phyloP scores from a whole-genome alignment of 2,113 vertebrate species.

The Ondatra zibethicus region DNA sequence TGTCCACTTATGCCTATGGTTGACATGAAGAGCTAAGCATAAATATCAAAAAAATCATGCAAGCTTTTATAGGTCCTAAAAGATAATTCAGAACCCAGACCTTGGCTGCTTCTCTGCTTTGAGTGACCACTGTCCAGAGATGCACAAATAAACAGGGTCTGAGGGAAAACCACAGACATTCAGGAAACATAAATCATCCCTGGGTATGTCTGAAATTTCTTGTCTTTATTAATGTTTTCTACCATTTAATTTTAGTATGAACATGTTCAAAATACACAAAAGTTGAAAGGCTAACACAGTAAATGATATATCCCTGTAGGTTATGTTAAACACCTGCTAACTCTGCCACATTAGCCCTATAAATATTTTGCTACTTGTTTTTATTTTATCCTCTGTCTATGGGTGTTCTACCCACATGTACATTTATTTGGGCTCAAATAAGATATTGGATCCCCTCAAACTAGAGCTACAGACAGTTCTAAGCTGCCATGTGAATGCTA shows the following conservation, averaged over 20 bases:
- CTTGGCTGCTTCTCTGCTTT: background rate
- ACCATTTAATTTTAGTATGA: constrained; percentile 16
- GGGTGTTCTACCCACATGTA: background rate
- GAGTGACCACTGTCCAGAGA: background rate
- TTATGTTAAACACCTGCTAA: background rate
- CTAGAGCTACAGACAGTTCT: background rate
- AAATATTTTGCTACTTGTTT: background rate
- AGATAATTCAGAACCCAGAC: background rate
- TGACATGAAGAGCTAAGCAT: background rate
- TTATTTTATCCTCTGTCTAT: background rate
- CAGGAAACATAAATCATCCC: background rate
- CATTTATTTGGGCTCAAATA: background rate
- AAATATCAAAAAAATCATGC: background rate
- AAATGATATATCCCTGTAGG: background rate
- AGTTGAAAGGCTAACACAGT: background rate
- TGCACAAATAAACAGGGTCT: background rate
- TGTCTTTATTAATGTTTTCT: constrained; percentile 2
- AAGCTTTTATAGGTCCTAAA: background rate
- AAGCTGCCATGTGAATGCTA: background rate
- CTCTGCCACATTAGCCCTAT: background rate
- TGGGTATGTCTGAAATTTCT: background rate
- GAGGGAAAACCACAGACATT: background rate
- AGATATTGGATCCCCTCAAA: too few relatives aligned
- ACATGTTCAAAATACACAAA: constrained; percentile 10
- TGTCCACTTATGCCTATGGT: background rate